Evolutionary conservation across 1,140 invertebrate genomes (phyloP).

Genomic region (Holcopasites calliopsidis): DNA sequence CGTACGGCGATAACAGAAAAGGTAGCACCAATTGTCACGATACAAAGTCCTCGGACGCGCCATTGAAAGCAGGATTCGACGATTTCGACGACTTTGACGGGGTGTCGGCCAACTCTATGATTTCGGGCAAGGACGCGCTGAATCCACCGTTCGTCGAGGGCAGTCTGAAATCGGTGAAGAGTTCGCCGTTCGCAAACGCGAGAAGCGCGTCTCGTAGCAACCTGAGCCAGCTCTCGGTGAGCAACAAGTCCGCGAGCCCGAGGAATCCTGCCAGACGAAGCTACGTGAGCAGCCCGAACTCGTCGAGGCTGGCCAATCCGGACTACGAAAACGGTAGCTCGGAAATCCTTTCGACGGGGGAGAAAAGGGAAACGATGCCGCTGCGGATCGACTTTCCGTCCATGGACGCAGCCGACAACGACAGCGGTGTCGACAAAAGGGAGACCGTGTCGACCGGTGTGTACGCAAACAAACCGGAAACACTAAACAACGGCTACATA

Average conservation of each 20-base stretch:
- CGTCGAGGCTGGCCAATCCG: conserved; percentile 50
- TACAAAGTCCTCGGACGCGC: conserved; percentile 72
- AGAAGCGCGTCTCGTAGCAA: conserved; percentile 66
- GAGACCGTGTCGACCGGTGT: conserved; percentile 48
- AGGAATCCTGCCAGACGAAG: conserved; percentile 55
- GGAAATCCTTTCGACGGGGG: conserved; percentile 53
- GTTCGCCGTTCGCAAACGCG: conserved; percentile 71
- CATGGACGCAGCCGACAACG: conserved; percentile 59
- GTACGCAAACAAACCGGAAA: conserved; percentile 66
- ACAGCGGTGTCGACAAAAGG: conserved; percentile 53
- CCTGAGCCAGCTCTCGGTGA: conserved; percentile 64
- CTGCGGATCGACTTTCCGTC: conserved; percentile 65
- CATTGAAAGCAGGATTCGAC: conserved; percentile 76
- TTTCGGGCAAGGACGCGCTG: conserved; percentile 74
- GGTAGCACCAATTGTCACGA: conserved; percentile 65
- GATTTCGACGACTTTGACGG: conserved; percentile 76
- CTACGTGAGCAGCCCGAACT: conserved; percentile 61
- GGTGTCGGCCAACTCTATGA: conserved; percentile 69
- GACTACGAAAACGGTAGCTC: conserved; percentile 76
- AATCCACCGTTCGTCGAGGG: conserved; percentile 76
- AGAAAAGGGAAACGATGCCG: conserved; percentile 54
- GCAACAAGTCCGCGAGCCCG: conserved; percentile 67
- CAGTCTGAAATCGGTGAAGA: conserved; percentile 71
- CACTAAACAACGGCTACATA: conserved; percentile 77
- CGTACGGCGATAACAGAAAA: conserved; percentile 63